Percentiles rank a stretch among this genome's conserved stretches.
Conservation (phyloP, 30 jellyfish, hydroid and myxozoan genomes). For the Cassiopea andromeda region DNA sequence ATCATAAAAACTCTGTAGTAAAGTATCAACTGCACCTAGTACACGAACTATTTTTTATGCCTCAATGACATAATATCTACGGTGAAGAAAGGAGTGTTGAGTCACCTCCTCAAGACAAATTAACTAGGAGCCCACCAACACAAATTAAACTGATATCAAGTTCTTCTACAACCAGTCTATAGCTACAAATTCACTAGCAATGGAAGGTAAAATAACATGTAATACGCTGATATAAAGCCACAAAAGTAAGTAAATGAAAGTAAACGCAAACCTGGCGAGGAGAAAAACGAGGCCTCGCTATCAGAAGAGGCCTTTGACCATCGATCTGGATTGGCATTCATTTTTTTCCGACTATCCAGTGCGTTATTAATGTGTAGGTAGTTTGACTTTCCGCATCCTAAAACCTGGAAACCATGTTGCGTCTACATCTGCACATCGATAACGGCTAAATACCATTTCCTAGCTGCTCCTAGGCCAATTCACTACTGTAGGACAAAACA, state of each 20-base stretch:
- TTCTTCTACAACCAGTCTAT: no score
- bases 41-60: no score
- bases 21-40: no score
- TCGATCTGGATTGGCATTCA: conserved; percentile 85
- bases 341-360: not conserved
- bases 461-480: not conserved
- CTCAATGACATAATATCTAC: no score
- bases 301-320: conserved; percentile 98
- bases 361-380: not conserved
- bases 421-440: not conserved
- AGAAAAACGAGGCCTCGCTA: conserved; percentile 96
- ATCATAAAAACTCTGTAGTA: no score
- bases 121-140: no score
- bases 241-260: not conserved
- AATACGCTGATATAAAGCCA: no score
- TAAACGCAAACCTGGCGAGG: conserved; percentile 67
- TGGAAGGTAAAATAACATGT: no score
- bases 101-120: no score
- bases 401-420: not conserved
- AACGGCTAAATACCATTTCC: not conserved
- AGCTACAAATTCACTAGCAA: no score
- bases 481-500: not conserved
- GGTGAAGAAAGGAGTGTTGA: no score
- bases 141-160: no score
- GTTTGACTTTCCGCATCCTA: not conserved